phyloP scores from a whole-genome alignment of 1,140 invertebrate genomes.

The Nymphalis io region DNA sequence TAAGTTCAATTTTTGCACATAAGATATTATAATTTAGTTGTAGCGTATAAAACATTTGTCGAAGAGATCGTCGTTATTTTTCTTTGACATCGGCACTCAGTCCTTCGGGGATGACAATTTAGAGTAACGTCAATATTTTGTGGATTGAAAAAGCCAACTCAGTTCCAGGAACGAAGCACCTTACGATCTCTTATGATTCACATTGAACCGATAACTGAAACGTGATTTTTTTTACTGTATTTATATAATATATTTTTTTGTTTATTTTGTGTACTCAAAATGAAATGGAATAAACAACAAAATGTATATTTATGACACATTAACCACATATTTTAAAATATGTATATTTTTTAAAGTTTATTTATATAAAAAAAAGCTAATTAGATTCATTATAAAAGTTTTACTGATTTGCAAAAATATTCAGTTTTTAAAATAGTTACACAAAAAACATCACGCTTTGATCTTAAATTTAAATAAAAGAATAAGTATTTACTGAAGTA shows the following conservation, averaged over 20 bases:
- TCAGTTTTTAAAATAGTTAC: neutral
- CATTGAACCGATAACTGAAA: neutral
- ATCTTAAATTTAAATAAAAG: neutral
- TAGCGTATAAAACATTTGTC: no score
- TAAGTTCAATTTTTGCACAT: no score
- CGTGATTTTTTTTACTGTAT: no score
- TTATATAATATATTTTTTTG: no score
- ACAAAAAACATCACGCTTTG: neutral
- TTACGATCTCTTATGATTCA: neutral
- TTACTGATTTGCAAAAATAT: neutral
- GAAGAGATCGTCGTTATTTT: neutral
- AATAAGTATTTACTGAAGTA: conserved; percentile 5
- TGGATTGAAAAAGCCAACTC: neutral
- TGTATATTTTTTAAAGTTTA: no score
- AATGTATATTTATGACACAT: no score
- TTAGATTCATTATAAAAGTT: neutral
- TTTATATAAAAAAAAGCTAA: no score
- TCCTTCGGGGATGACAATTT: neutral
- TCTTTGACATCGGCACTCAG: neutral
- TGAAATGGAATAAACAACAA: no score
- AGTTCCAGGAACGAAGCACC: neutral
- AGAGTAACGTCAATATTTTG: neutral
- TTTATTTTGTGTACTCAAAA: no score
- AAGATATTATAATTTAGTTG: no score
- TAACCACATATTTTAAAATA: no score